Base-by-base conservation (phyloP, 2,797 vertebrate species). In the Brachyrhaphis roseni region DNA sequence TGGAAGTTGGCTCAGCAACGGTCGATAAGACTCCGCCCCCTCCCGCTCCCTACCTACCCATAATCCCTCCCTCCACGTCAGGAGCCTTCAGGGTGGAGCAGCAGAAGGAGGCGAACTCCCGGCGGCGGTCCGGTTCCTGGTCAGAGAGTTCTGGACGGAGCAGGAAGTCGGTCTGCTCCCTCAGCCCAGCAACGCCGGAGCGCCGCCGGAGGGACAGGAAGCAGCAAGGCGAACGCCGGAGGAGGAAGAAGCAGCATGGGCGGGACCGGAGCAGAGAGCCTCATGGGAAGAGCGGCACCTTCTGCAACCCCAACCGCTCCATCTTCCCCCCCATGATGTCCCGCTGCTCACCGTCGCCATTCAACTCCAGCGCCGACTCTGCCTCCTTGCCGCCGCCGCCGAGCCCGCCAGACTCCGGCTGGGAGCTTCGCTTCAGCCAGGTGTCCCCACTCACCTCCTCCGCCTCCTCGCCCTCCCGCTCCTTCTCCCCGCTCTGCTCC, bases 21-120 rank as follows among this genome's bases (percentile, higher is more conserved):
- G 82, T 78, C 12, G 94, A 92, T 18, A 92, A 75, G 18, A 34
- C 8, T 41, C 77, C 70, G 18, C 8, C 71, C 1, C 74, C 78
- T 3, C 53, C 85, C 4, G 55, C 78, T 0, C 64, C 85, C 86
- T 85, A 68, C 41, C 0, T 74, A 15, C 90, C 85, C 79, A 84
- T n/a, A 26, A 94, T 92, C 73, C 88, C 94, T 11, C 89, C 93
- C 16, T 94, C 92, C 20, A 89, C 90, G 0, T 91, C 90, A 0
- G 76, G 39, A 0, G 46, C 77, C 20, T 78, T 8, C 74, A 68
- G 20, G 2, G 77, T 75, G 1, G 82, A 84, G 70, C 78, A 39
- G 11, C 34, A 84, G 51, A 83, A 49, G 0, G 78, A n/a, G 0
- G 8, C 0, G 53, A 64, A 57, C 43, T 0, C 1, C 20, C 0